Evolutionary conservation across 1,140 invertebrate species (phyloP).

Genomic region (Ceratina japonica): DNA sequence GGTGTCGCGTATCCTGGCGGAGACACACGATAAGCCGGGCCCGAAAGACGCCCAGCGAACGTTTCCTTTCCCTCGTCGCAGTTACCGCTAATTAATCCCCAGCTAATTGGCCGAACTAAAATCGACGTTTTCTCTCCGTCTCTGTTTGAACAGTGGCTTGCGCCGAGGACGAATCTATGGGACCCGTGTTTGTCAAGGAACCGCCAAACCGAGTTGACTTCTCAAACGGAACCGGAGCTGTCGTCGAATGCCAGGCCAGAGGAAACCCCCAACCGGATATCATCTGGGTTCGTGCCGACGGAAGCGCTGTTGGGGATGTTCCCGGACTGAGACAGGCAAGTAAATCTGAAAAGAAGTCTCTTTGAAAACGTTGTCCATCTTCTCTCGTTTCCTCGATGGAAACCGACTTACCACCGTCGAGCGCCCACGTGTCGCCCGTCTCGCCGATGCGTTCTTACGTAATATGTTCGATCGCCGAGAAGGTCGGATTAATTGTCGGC

Average conservation of each 20-base stretch:
- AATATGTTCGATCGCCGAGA: constrained; percentile 36
- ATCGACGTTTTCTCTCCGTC: background rate
- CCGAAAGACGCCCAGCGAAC: constrained; percentile 49
- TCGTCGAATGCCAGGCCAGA: constrained; percentile 94
- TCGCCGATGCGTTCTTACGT: constrained; percentile 24
- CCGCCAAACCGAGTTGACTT: constrained; percentile 95
- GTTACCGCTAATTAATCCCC: constrained; percentile 39
- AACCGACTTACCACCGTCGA: too few species aligned
- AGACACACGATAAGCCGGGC: constrained; percentile 57
- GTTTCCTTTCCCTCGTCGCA: constrained; percentile 36
- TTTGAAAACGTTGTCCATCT: background rate
- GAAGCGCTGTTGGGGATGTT: constrained; percentile 92
- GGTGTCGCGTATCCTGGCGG: constrained; percentile 61
- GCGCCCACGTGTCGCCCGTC: too few species aligned
- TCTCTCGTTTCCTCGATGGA: background rate
- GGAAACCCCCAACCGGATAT: constrained; percentile 94
- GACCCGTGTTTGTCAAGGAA: constrained; percentile 95
- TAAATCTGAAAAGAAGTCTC: too few species aligned
- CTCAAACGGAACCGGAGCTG: constrained; percentile 95
- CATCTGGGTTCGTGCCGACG: constrained; percentile 93
- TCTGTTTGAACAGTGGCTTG: constrained; percentile 60
- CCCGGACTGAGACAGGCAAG: constrained; percentile 90
- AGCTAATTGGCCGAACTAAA: background rate
- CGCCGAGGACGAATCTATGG: constrained; percentile 86
- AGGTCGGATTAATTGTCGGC: constrained; percentile 45